A percentile compares a stretch with the other conserved stretches of the same genome.
phyloP scores from a whole-genome alignment of 2,888 invertebrate genomes.

The Magallana nippona region DNA sequence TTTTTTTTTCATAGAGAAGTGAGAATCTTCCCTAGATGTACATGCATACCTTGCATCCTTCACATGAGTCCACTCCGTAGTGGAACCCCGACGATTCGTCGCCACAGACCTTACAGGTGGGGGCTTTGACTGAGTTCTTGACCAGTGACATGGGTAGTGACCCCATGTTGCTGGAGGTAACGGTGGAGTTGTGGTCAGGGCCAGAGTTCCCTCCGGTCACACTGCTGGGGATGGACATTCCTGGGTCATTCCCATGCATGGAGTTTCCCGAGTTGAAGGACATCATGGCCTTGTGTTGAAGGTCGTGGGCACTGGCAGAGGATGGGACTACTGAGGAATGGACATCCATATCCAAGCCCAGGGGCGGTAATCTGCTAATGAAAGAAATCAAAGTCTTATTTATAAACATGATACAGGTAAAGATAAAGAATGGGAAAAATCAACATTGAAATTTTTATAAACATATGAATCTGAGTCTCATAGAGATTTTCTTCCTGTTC shows the following conservation, averaged over 20 bases:
- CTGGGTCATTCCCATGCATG: not conserved
- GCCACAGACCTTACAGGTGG: constrained; percentile 77
- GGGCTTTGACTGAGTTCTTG: constrained; percentile 66
- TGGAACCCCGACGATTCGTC: constrained; percentile 79
- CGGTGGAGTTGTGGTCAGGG: not conserved
- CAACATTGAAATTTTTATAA: too few species aligned
- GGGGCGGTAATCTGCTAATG: not conserved
- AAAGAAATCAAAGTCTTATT: too few species aligned
- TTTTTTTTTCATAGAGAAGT: too few species aligned
- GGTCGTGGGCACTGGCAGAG: constrained; percentile 11
- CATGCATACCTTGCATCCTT: constrained; percentile 77
- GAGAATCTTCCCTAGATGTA: too few species aligned
- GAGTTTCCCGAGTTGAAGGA: constrained; percentile 6
- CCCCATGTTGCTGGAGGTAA: not conserved
- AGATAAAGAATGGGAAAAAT: too few species aligned
- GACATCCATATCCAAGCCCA: constrained; percentile 2
- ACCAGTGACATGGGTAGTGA: constrained; percentile 46
- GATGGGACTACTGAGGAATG: not conserved
- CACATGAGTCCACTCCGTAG: constrained; percentile 79
- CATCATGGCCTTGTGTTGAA: constrained; percentile 26
- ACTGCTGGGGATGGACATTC: not conserved
- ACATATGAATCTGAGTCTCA: too few species aligned
- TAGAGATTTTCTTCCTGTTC: too few species aligned
- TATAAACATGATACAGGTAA: too few species aligned
- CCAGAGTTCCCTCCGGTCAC: not conserved